Evolutionary conservation across 2,888 invertebrate genomes (phyloP).

Genomic region (Hartigia nigra): DNA sequence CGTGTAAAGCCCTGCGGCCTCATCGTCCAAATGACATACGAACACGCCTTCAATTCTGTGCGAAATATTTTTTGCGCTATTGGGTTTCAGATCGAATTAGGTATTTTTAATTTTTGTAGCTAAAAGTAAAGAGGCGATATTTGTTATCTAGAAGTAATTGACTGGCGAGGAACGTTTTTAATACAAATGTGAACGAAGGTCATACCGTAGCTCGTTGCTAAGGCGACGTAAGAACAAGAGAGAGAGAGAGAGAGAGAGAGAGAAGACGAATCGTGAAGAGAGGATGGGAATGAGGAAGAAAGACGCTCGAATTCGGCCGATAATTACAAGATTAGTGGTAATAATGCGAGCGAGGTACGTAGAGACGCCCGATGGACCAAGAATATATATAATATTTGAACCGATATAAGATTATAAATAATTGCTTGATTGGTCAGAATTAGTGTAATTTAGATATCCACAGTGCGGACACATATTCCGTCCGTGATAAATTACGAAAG

Average conservation of each 20-base stretch:
- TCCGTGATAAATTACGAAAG: slow-evolving; percentile 51
- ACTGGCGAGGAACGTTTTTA: not conserved
- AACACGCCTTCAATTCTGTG: not conserved
- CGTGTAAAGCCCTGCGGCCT: not conserved
- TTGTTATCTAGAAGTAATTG: not conserved
- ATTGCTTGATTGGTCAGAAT: slow-evolving; percentile 53
- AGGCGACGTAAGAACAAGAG: slow-evolving; percentile 8
- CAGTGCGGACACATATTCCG: slow-evolving; percentile 31
- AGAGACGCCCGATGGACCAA: not conserved
- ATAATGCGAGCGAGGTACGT: slow-evolving; percentile 35
- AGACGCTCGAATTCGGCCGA: slow-evolving; percentile 37
- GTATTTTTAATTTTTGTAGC: not conserved
- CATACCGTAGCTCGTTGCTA: not conserved
- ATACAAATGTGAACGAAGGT: not conserved
- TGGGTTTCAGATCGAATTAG: not conserved
- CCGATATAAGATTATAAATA: slow-evolving; percentile 54
- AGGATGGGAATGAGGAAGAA: not conserved
- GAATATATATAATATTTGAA: slow-evolving; percentile 45
- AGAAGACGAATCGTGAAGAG: not conserved
- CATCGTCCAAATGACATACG: not conserved
- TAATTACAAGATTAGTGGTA: slow-evolving; percentile 53
- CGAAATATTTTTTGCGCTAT: not conserved
- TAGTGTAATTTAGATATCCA: slow-evolving; percentile 51
- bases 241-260: not conserved
- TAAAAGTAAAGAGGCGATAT: not conserved